Percentiles rank a stretch among this genome's conserved stretches.
These are phyloP conservation scores for Sipunculus nudus DNA, from an alignment of 2,888 invertebrate genomes.

Conservation along the genomic window DNA sequence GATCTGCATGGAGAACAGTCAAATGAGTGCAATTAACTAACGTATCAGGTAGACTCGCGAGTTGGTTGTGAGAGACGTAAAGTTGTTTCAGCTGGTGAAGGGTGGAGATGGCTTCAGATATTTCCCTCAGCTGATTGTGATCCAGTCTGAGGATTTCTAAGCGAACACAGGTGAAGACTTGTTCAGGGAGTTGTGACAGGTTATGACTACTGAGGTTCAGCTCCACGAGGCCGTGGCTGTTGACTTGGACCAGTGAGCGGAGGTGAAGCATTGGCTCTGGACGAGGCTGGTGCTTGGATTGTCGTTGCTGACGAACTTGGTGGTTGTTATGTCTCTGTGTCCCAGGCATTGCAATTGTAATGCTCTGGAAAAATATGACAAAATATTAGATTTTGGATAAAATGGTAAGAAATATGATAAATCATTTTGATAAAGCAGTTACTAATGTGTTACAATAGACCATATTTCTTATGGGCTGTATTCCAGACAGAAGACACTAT, in stretches of 20 bases:
- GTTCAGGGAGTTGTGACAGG: slow-evolving; percentile 47
- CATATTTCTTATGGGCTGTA: too few species aligned
- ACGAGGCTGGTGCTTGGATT: too few species aligned
- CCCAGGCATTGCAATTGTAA: too few species aligned
- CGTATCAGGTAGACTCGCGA: slow-evolving; percentile 55
- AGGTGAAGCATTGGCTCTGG: too few species aligned
- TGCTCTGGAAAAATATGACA: too few species aligned
- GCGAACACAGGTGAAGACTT: slow-evolving; percentile 49
- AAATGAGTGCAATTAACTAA: slow-evolving; percentile 57
- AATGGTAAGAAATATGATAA: too few species aligned
- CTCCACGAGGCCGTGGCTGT: slow-evolving; percentile 44
- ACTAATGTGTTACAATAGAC: too few species aligned
- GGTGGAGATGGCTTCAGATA: slow-evolving; percentile 51
- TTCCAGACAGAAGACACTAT: too few species aligned
- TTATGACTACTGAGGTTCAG: slow-evolving; percentile 49
- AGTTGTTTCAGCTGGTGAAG: slow-evolving; percentile 52
- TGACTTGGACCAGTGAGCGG: slow-evolving; percentile 25
- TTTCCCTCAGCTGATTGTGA: slow-evolving; percentile 48
- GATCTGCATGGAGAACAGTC: slow-evolving; percentile 48
- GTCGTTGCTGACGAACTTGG: too few species aligned
- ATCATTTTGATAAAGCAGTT: too few species aligned
- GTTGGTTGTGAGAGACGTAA: slow-evolving; percentile 49
- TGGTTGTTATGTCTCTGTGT: too few species aligned
- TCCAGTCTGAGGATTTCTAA: slow-evolving; percentile 49
- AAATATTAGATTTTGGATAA: too few species aligned